These are phyloP conservation scores for Lasioglossum albipes DNA, from an alignment of 1,140 invertebrate genomes.

Conservation along the genomic window DNA sequence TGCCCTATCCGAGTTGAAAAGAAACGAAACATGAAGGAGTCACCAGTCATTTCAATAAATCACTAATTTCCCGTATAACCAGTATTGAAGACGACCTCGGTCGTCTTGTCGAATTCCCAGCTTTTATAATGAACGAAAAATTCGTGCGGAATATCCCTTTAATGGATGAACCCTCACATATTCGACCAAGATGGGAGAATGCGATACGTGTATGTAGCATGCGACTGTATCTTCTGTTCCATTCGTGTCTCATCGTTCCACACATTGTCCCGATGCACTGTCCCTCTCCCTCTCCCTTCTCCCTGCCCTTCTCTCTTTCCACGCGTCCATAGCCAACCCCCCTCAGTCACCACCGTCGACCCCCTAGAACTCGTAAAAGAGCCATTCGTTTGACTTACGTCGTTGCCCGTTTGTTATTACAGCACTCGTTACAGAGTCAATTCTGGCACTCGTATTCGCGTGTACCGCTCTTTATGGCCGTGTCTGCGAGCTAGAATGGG, in stretches of 20 bases:
- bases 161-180: slow-evolving; percentile 45
- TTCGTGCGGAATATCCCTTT: slow-evolving; percentile 54
- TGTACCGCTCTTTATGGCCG: slow-evolving; percentile 52
- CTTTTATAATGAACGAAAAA: slow-evolving; percentile 38
- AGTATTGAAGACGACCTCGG: too few species aligned
- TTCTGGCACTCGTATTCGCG: slow-evolving; percentile 62
- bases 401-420: slow-evolving; percentile 68
- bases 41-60: background rate
- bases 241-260: background rate
- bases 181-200: slow-evolving; percentile 13
- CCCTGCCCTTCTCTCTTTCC: background rate
- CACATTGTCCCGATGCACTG: background rate
- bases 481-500: slow-evolving; percentile 15
- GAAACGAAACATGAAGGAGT: background rate
- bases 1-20: background rate
- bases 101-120: slow-evolving; percentile 32
- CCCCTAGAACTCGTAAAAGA: slow-evolving; percentile 68
- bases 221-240: background rate
- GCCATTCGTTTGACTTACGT: slow-evolving; percentile 72
- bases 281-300: background rate
- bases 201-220: slow-evolving; percentile 1
- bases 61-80: background rate
- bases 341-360: slow-evolving; percentile 36
- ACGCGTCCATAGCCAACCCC: background rate
- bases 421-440: slow-evolving; percentile 63